Evolutionary conservation across 1,140 invertebrate genomes (phyloP).

Genomic region (Pseudachorutes palmiensis): DNA sequence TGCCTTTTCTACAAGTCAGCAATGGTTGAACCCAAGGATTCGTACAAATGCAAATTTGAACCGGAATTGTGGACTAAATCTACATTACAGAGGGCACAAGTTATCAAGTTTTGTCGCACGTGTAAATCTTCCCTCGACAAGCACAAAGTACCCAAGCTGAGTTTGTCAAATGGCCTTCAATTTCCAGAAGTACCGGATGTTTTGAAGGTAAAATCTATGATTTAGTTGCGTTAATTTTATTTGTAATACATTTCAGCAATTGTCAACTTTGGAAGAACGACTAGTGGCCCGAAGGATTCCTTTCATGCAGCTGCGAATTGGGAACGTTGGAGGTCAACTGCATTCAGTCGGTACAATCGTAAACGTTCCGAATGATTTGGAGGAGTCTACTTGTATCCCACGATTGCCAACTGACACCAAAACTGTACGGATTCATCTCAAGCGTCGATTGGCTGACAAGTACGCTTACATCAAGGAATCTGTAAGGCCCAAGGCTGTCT

Average conservation of each 20-base stretch:
- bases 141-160: constrained; percentile 12
- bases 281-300: constrained; percentile 20
- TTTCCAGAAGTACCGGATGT: constrained; percentile 13
- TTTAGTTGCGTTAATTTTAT: no score
- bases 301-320: constrained; percentile 19
- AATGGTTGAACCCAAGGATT: no score
- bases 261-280: constrained; percentile 18
- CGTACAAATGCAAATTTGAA: not conserved
- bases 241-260: no score
- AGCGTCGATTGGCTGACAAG: constrained; percentile 15
- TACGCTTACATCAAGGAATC: constrained; percentile 18
- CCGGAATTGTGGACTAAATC: not conserved
- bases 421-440: constrained; percentile 7
- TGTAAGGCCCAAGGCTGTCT: constrained; percentile 14
- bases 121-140: not conserved
- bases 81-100: not conserved
- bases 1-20: not conserved
- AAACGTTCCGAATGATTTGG: constrained; percentile 19
- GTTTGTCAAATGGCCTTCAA: constrained; percentile 20
- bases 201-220: no score
- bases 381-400: constrained; percentile 11
- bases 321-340: constrained; percentile 13
- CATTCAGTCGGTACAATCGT: constrained; percentile 20
- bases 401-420: constrained; percentile 12
- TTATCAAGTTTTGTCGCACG: not conserved